Percentiles rank a stretch among this genome's conserved stretches.
Evolutionary conservation across 2,797 vertebrate species (phyloP).

Genomic region (Hyperoplus immaculatus): DNA sequence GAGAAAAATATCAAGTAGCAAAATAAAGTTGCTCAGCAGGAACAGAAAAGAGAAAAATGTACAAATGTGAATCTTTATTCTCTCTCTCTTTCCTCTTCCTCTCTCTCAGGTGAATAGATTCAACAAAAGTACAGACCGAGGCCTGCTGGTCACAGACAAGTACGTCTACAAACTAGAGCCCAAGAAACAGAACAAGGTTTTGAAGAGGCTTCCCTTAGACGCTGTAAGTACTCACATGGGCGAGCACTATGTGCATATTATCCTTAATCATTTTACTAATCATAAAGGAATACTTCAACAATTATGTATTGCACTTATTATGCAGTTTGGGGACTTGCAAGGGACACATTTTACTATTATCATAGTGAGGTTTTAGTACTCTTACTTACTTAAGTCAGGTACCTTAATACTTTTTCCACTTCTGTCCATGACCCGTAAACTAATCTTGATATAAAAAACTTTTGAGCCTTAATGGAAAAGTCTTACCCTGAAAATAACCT

Average conservation of each 20-base stretch:
- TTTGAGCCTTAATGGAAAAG: neutral
- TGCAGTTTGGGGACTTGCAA: neutral
- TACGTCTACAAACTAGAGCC: constrained; percentile 93
- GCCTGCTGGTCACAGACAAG: constrained; percentile 91
- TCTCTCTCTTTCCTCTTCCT: neutral
- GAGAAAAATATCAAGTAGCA: neutral
- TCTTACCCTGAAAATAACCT: neutral
- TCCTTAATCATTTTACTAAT: no score
- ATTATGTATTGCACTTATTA: neutral
- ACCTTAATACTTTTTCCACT: neutral
- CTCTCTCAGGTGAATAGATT: constrained; percentile 89
- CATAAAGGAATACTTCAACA: neutral
- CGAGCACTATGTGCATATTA: neutral
- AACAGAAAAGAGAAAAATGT: neutral
- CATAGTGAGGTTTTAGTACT: neutral
- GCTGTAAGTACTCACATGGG: constrained; percentile 81
- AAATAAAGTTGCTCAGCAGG: neutral
- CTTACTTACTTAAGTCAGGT: no score
- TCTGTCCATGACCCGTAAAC: neutral
- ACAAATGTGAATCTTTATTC: neutral
- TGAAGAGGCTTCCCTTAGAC: constrained; percentile 87
- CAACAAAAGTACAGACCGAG: constrained; percentile 90
- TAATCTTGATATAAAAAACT: neutral
- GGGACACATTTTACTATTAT: no score
- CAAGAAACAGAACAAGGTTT: constrained; percentile 87